Percentiles rank a stretch among this genome's conserved stretches.
phyloP scores from a whole-genome alignment of 2,888 invertebrate genomes.

The Cylindroiulus punctatus region DNA sequence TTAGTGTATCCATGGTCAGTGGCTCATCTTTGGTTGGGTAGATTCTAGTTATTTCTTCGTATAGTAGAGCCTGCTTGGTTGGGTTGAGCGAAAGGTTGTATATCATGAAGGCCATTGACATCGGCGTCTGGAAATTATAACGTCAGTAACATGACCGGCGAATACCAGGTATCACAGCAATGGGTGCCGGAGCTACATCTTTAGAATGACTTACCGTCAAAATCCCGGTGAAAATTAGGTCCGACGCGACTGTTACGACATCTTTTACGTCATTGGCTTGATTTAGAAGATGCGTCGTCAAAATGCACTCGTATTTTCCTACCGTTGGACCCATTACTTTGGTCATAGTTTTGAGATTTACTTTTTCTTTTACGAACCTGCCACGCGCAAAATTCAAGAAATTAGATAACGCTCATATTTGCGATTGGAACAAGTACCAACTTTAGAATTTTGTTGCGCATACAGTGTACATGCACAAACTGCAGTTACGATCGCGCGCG shows the following conservation, averaged over 20 bases:
- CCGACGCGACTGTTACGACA: constrained; percentile 46
- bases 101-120: constrained; percentile 78
- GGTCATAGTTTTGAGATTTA: no score
- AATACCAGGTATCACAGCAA: background rate
- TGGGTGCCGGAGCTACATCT: no score
- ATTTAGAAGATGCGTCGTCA: no score
- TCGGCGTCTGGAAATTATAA: constrained; percentile 74
- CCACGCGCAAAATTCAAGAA: no score
- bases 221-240: constrained; percentile 40
- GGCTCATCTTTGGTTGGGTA: constrained; percentile 66
- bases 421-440: no score
- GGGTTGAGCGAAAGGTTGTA: constrained; percentile 81
- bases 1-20: constrained; percentile 70
- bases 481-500: no score
- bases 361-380: no score
- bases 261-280: constrained; percentile 10
- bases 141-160: background rate
- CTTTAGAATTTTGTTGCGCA: no score
- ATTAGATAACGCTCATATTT: no score
- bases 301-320: no score
- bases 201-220: background rate
- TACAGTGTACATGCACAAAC: no score
- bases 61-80: constrained; percentile 75
- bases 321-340: no score
- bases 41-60: constrained; percentile 74